Evolutionary conservation across 2,797 vertebrate species (phyloP).

Genomic region (Fundulus diaphanus): DNA sequence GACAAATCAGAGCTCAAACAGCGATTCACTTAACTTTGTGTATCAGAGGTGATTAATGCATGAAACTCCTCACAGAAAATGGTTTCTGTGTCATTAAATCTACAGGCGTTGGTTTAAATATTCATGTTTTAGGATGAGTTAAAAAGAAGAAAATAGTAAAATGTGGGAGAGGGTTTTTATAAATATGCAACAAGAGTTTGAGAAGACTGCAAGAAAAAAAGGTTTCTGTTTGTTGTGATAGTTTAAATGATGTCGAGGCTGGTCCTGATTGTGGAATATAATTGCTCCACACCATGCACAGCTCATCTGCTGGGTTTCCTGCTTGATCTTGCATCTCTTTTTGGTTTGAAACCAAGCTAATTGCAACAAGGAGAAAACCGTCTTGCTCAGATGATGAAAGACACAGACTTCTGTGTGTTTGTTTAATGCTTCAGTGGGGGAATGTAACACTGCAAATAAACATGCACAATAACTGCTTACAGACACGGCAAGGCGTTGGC

Average conservation of each 20-base stretch:
- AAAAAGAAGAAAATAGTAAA: not conserved
- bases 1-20: conserved; percentile 9
- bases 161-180: conserved; percentile 7
- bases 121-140: conserved; percentile 6
- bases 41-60: conserved; percentile 5
- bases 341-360: conserved; percentile 63
- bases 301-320: conserved; percentile 46
- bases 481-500: conserved; percentile 18
- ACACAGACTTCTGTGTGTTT: conserved; percentile 50
- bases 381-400: conserved; percentile 70
- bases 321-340: conserved; percentile 62
- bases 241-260: conserved; percentile 18
- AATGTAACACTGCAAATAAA: conserved; percentile 45
- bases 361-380: conserved; percentile 65
- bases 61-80: conserved; percentile 15
- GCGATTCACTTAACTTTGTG: not conserved
- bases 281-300: conserved; percentile 26
- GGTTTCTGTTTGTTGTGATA: not conserved
- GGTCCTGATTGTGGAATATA: conserved; percentile 35
- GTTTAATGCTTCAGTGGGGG: conserved; percentile 33
- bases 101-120: conserved; percentile 16
- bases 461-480: conserved; percentile 23
- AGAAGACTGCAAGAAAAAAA: not conserved
- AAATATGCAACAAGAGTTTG: conserved; percentile 9
- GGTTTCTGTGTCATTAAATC: not conserved